These are phyloP conservation scores for Montipora efflorescens DNA, from an alignment of 64 coral and sea anemone genomes.

Conservation along the genomic window DNA sequence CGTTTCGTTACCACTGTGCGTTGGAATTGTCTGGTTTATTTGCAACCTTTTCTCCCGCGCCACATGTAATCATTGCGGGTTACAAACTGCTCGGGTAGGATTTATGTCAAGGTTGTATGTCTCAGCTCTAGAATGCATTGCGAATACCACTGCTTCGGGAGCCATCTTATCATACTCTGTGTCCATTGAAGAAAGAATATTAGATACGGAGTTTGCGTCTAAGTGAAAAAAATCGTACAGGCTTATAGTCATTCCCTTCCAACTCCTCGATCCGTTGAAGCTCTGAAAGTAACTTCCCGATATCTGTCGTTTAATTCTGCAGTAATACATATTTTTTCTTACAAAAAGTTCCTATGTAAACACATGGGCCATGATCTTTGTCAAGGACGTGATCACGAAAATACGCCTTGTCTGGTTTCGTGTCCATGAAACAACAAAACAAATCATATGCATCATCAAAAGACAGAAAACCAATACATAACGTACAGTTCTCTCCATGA, in stretches of 20 bases:
- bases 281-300: conserved; percentile 45
- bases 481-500: too few relatives aligned
- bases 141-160: conserved; percentile 36
- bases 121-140: conserved; percentile 15
- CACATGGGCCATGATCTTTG: not conserved
- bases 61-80: too few relatives aligned
- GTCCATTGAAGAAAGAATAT: not conserved
- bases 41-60: too few relatives aligned
- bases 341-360: not conserved
- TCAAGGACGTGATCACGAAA: conserved; percentile 39
- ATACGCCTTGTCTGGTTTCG: conserved; percentile 29
- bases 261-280: conserved; percentile 15
- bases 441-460: conserved; percentile 60
- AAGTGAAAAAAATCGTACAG: too few relatives aligned
- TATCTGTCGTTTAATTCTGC: conserved; percentile 25
- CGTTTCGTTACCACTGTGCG: too few relatives aligned
- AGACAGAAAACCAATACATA: too few relatives aligned
- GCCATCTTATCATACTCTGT: conserved; percentile 51
- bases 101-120: not conserved
- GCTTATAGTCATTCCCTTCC: too few relatives aligned
- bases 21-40: too few relatives aligned
- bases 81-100: too few relatives aligned
- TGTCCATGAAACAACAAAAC: conserved; percentile 40
- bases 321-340: conserved; percentile 23
- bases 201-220: too few relatives aligned